These are phyloP conservation scores for rat (Rattus norvegicus) DNA, from an alignment of 2,113 vertebrate species.

Conservation along the genomic window DNA sequence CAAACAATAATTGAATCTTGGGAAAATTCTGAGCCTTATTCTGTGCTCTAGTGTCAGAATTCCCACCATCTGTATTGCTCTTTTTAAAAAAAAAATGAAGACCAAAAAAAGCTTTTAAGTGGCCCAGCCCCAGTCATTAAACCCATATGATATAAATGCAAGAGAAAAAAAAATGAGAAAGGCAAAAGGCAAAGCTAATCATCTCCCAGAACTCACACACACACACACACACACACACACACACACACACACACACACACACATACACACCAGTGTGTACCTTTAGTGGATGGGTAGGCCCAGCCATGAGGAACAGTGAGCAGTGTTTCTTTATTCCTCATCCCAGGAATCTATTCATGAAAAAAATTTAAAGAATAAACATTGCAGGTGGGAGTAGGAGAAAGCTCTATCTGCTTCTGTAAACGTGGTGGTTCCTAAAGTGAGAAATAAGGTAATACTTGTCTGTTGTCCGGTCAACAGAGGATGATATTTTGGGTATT, in stretches of 20 bases:
- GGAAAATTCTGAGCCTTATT: slow-evolving; percentile 31
- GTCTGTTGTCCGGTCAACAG: background rate
- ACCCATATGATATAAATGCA: background rate
- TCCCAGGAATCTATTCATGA: background rate
- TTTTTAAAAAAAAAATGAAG: background rate
- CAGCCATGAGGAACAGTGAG: background rate
- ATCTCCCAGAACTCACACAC: background rate
- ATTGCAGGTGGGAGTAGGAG: too few species aligned
- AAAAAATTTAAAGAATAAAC: background rate
- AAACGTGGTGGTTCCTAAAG: background rate
- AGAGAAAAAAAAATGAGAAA: background rate
- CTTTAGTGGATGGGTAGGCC: too few species aligned
- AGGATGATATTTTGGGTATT: background rate
- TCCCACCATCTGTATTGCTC: background rate
- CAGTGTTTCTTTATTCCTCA: background rate
- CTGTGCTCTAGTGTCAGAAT: slow-evolving; percentile 1
- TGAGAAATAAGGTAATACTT: background rate
- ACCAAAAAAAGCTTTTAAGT: background rate
- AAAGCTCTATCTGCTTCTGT: background rate
- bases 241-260: background rate
- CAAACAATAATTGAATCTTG: background rate
- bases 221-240: background rate
- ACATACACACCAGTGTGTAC: background rate
- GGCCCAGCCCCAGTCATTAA: background rate
- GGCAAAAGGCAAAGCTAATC: background rate